phyloP scores from a whole-genome alignment of 2,888 invertebrate genomes.

The Acanthacorydalis orientalis region DNA sequence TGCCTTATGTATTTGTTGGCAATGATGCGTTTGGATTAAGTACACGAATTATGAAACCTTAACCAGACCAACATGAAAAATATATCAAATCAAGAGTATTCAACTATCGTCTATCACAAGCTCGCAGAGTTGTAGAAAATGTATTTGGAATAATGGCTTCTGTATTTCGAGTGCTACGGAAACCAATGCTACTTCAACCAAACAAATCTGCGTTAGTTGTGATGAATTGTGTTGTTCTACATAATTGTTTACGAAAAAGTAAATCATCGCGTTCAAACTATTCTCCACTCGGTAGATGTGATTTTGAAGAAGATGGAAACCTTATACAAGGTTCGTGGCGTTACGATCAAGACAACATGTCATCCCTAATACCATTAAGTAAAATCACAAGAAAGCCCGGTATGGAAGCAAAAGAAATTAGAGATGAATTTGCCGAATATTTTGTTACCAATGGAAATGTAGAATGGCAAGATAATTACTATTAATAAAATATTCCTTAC shows the following conservation, averaged over 20 bases:
- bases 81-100: slow-evolving; percentile 12
- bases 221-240: slow-evolving; percentile 11
- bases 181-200: slow-evolving; percentile 13
- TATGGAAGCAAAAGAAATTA: slow-evolving; percentile 10
- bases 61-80: slow-evolving; percentile 8
- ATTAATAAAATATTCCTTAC: too few relatives aligned
- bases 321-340: slow-evolving; percentile 13
- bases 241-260: slow-evolving; percentile 14
- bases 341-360: slow-evolving; percentile 8
- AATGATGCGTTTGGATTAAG: slow-evolving; percentile 13
- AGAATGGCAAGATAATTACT: slow-evolving; percentile 12
- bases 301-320: slow-evolving; percentile 11
- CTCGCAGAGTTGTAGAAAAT: slow-evolving; percentile 15
- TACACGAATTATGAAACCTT: slow-evolving; percentile 12
- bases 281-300: slow-evolving; percentile 12
- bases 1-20: slow-evolving; percentile 15
- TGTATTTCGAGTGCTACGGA: slow-evolving; percentile 12
- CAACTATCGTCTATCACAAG: slow-evolving; percentile 14
- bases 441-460: slow-evolving; percentile 12
- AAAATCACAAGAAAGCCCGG: slow-evolving; percentile 11
- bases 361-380: slow-evolving; percentile 10
- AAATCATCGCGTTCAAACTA: slow-evolving; percentile 9
- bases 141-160: slow-evolving; percentile 9
- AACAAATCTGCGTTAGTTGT: slow-evolving; percentile 12
- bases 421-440: slow-evolving; percentile 12